Conservation (phyloP, 2,113 vertebrate genomes). For the Rissa tridactyla region DNA sequence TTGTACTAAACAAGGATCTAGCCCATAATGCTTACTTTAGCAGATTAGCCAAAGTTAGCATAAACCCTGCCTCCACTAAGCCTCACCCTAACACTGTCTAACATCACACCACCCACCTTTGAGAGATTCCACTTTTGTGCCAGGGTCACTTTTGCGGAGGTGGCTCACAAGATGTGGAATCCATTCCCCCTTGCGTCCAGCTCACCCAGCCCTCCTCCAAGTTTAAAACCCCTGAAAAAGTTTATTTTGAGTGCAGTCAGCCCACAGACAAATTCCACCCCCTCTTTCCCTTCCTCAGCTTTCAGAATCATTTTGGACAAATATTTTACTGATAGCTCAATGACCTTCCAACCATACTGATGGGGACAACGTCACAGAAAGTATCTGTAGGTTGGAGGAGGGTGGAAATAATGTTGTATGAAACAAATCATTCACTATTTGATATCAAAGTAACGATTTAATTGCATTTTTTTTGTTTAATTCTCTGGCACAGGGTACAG, state of each 20-base stretch:
- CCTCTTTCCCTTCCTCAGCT: not conserved
- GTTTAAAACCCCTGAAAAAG: slow-evolving; percentile 67
- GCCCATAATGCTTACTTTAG: slow-evolving; percentile 17
- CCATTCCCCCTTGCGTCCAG: slow-evolving; percentile 59
- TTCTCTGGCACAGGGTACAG: not conserved
- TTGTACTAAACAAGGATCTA: not conserved
- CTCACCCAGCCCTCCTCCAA: slow-evolving; percentile 64
- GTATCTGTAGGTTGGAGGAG: not conserved
- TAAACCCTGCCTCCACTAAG: not conserved
- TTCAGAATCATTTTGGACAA: not conserved
- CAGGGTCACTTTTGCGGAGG: slow-evolving; percentile 53
- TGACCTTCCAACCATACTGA: not conserved
- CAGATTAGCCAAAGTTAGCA: slow-evolving; percentile 37
- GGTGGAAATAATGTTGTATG: not conserved
- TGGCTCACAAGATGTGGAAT: slow-evolving; percentile 62
- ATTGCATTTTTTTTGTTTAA: not conserved
- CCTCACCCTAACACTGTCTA: slow-evolving; percentile 7
- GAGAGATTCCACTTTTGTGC: slow-evolving; percentile 58
- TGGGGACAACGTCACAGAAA: not conserved
- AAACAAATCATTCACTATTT: not conserved
- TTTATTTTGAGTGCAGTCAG: slow-evolving; percentile 46
- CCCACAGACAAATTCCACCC: slow-evolving; percentile 12
- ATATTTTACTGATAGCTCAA: not conserved
- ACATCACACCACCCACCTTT: slow-evolving; percentile 59
- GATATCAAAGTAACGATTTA: not conserved